phyloP scores from a whole-genome alignment of 2,797 vertebrate genomes.

The Apogon talboti region DNA sequence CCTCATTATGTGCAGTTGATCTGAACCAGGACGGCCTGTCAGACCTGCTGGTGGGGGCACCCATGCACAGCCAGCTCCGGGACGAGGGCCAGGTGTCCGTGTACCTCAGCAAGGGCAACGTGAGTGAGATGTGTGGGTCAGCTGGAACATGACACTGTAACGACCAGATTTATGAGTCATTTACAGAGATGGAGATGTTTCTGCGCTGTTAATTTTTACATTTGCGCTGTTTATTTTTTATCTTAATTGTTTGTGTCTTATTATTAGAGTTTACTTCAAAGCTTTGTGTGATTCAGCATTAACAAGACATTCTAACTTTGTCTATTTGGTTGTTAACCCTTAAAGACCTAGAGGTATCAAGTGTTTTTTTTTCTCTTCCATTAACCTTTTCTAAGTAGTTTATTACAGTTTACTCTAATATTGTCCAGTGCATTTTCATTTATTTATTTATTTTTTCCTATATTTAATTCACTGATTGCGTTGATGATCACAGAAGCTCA shows the following conservation, averaged over 20 bases:
- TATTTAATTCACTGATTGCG: slow-evolving; percentile 28
- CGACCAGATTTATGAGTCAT: slow-evolving; percentile 21
- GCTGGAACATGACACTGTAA: slow-evolving; percentile 31
- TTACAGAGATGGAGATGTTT: slow-evolving; percentile 9
- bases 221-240: slow-evolving; percentile 37
- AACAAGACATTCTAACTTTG: neutral
- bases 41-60: slow-evolving; percentile 97
- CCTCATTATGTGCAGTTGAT: slow-evolving; percentile 99
- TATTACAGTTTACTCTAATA: too few species aligned
- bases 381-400: too few species aligned
- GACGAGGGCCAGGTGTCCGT: slow-evolving; percentile 97
- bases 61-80: slow-evolving; percentile 95
- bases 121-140: slow-evolving; percentile 83
- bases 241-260: slow-evolving; percentile 27
- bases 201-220: slow-evolving; percentile 9
- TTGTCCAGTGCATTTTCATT: neutral
- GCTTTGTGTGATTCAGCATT: slow-evolving; percentile 15
- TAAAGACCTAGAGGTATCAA: too few species aligned
- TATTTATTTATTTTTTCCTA: slow-evolving; percentile 42
- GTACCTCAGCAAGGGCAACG: slow-evolving; percentile 97
- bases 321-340: too few species aligned
- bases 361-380: too few species aligned
- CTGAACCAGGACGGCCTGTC: slow-evolving; percentile 96
- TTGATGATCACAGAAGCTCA: slow-evolving; percentile 8
- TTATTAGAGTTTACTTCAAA: slow-evolving; percentile 18